phyloP scores from a whole-genome alignment of 2,797 vertebrate species.

The Pelobates cultripes region DNA sequence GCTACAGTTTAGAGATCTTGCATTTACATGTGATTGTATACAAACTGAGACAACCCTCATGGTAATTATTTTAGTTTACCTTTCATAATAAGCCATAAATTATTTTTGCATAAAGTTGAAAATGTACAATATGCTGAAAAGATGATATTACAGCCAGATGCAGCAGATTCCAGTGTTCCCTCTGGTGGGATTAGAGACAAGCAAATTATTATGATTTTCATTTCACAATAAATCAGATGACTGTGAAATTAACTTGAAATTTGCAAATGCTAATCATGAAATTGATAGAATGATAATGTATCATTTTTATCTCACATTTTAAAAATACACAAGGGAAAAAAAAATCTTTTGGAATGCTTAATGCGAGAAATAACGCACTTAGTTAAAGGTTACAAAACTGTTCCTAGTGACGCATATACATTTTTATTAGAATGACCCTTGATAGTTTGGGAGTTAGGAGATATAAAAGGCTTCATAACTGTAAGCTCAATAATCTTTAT shows the following conservation, averaged over 20 bases:
- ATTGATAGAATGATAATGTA: background rate
- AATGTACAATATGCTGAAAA: background rate
- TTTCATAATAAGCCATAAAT: background rate
- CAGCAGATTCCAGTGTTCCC: background rate
- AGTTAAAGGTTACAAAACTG: too few relatives aligned
- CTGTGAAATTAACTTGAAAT: slow-evolving; percentile 4
- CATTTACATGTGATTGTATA: background rate
- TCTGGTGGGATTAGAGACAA: background rate
- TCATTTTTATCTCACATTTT: background rate
- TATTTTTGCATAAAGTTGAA: background rate
- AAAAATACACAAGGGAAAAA: background rate
- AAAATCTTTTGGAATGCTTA: background rate
- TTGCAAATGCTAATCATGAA: background rate
- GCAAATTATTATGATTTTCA: slow-evolving; percentile 2
- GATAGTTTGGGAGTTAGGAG: too few relatives aligned
- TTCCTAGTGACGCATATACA: too few relatives aligned
- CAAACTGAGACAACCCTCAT: background rate
- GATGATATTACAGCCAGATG: background rate
- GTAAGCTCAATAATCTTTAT: too few relatives aligned
- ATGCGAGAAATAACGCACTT: too few relatives aligned
- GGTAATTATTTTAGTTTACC: background rate
- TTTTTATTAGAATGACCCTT: too few relatives aligned
- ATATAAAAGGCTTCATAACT: too few relatives aligned
- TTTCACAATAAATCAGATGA: background rate
- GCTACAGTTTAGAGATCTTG: background rate